Evolutionary conservation across 30 jellyfish, hydroid and myxozoan genomes (phyloP), one percentile per base, ranked within the genome.

Genomic region (Turritopsis dohrnii): DNA sequence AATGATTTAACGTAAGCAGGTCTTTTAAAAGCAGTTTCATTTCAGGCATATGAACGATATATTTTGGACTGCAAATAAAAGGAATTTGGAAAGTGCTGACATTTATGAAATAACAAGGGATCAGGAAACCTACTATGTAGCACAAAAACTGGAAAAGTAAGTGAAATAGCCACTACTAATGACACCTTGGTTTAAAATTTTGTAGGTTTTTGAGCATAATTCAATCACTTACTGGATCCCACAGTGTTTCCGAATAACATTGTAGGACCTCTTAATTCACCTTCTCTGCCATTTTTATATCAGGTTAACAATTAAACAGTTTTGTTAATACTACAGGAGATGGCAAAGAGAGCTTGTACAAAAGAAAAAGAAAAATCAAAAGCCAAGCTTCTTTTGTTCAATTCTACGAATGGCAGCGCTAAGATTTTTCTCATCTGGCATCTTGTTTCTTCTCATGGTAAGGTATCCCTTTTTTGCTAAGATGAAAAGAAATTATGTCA

Each of bases 1-100:
- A n/a, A n/a, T n/a, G n/a, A n/a, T n/a, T n/a, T n/a, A n/a, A n/a
- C n/a, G n/a, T n/a, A n/a, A n/a, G n/a, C n/a, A n/a, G n/a, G n/a
- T n/a, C n/a, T n/a, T n/a, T 71, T 25, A 25, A 66, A 54, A 80
- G 18, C 29, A 26, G 17, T 18, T 30, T 21, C 65, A 16, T 65
- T 80, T 54, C 52, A 22, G 94, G 88, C 81, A 86, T 72, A 71
- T 86, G 88, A 86, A 71, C 66, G 65, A 54, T 28, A 31, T 29
- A 21, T 79, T 77, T 65, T 21, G 66, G 60, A 71, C 74, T 52
- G 94, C 84, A 1, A 52, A 74, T 54, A 79, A 53, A 52, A 52
- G 65, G 52, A 29, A 79, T 53, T 73, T 86, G 22, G 88, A 79
- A 8, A 24, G 65, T 21, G 27, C 85, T 8, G 94, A 86, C 41